Base-by-base conservation (phyloP, 1,140 invertebrate species). In the Drosophila sechellia region DNA sequence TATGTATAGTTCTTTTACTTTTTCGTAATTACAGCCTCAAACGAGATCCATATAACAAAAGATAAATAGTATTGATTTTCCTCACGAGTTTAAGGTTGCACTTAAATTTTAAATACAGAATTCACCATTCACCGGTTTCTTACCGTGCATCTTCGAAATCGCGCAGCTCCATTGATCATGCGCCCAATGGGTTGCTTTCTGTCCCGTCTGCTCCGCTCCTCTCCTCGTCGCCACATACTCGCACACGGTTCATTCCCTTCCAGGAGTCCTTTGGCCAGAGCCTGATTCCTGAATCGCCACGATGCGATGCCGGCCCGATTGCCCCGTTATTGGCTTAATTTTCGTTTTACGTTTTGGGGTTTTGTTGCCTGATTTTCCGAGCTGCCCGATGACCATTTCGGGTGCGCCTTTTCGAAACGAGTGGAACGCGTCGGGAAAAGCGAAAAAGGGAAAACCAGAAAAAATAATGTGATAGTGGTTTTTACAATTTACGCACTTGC, bases 381-480 rank as follows among this genome's bases (percentile, higher is more conserved):
- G 22, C 42, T 37, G 57, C n/a, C 34, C 58, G 45, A 66, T 50
- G 64, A 52, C 60, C 64, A 37, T 64, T 64, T 68, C 35, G 64
- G 63, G 53, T 40, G 39, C 17, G 53, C 59, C 58, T 58, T 61
- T 31, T 50, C 57, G 20, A 54, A 46, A 22, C 50, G 57, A 54
- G 31, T 27, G 4, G 22, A 46, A 6, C 37, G 43, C 42, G 52
- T 31, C 45, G 37, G 22, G 13, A 22, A 40, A 61, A 39, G 37
- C 11, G 37, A 52, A 61, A 63, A 61, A 31, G 8, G 59, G 20
- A 35, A 68, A 68, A 65, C 59, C 64, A 77, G 52, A 61, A 58
- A 86, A 86, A 81, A 86, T 87, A 86, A 86, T 86, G 83, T 87
- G 81, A 81, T 86, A 86, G 81, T 86, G 81, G 81, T 86, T 86